These are phyloP conservation scores for Neoaliturus tenellus DNA, from an alignment of 2,888 invertebrate species.

Conservation along the genomic window DNA sequence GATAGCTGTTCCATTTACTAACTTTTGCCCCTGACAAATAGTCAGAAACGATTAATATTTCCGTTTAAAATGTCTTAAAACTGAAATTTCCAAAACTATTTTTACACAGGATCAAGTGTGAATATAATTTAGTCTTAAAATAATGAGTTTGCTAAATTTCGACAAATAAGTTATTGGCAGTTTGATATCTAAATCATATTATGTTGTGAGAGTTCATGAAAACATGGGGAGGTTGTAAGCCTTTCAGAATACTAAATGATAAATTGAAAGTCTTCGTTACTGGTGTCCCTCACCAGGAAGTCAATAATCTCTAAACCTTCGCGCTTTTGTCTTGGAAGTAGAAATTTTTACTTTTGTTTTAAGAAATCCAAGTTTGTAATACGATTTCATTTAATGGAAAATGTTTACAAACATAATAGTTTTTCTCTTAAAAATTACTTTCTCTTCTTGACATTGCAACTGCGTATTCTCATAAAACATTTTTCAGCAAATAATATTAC, in stretches of 20 bases:
- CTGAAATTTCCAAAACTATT: neutral
- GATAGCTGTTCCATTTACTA: slow-evolving; percentile 20
- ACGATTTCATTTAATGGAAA: no score
- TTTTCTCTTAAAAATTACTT: no score
- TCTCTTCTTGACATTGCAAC: no score
- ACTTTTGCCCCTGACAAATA: slow-evolving; percentile 16
- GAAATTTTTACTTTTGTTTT: neutral
- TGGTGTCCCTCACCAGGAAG: slow-evolving; percentile 33
- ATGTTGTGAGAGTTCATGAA: slow-evolving; percentile 4
- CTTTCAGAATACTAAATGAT: neutral
- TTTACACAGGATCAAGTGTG: neutral
- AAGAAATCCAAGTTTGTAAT: neutral
- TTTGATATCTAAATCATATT: neutral
- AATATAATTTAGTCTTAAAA: no score
- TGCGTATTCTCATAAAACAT: no score
- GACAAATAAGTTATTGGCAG: neutral
- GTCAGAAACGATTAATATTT: neutral
- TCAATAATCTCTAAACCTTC: slow-evolving; percentile 41
- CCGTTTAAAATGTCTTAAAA: neutral
- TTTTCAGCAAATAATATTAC: no score
- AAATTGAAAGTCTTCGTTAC: slow-evolving; percentile 36
- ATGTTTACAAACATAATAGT: no score
- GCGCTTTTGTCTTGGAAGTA: neutral
- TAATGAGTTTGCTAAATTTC: neutral
- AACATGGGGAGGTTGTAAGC: slow-evolving; percentile 9